Evolutionary conservation across 1,140 invertebrate species (phyloP), one percentile per base, ranked within the genome.

Genomic region (Notospermus geniculatus): DNA sequence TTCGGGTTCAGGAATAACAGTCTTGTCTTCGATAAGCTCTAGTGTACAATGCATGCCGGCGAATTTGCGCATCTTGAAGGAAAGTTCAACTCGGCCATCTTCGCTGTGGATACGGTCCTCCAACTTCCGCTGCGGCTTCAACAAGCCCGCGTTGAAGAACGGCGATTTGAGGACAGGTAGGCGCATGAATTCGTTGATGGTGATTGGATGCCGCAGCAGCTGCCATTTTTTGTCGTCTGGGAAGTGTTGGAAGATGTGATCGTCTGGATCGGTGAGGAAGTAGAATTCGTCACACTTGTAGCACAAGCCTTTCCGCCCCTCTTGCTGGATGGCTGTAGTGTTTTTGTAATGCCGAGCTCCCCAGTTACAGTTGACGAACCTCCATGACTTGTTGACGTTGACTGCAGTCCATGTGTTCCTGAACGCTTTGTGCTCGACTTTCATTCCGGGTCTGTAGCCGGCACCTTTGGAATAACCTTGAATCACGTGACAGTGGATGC

Each of bases 401-500:
- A 79, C 75, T 0, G 75, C 74, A 7, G 74, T 79, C 77, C 77
- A 79, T 0, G 73, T 75, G 63, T 79, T 79, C 19, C 75, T 67
- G 67, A 77, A 98, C 91, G 15, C 95, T 92, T 82, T 97, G 94
- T 70, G 95, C 68, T 97, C 93, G 74, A 98, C 97, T 64, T 90
- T 86, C 15, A 97, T 92, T 0, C 95, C 95, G 0, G 95, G 95
- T 76, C 96, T 93, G 80, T 98, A 98, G 43, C 96, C 96, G 0
- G 95, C 96, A 41, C 94, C 96, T 81, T 99, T 99, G 52, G 93
- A 97, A 81, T 97, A 97, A n/a, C 97, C 97, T 82, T 98, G 97
- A 72, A 99, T 98, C 7, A 98, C 95, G 11, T 98, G 95, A 82
- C 97, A 99, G 80, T 98, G 95, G 15, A 99, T 84, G 65, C 96